Conservation (phyloP, 1,140 invertebrate species). For the Drosophila navojoa region DNA sequence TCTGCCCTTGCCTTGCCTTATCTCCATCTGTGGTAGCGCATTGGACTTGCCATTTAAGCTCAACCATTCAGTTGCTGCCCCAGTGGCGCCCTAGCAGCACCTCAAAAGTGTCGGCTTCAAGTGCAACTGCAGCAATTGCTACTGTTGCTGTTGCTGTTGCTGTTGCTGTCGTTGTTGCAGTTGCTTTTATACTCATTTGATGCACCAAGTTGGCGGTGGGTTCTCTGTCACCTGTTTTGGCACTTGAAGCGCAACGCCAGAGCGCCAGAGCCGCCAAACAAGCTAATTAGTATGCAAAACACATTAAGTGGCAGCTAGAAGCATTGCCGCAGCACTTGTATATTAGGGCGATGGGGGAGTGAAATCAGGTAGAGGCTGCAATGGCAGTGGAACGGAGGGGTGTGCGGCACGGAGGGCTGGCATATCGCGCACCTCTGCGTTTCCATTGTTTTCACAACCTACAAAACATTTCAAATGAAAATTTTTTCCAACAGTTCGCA, state of each 20-base stretch:
- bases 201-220: slow-evolving; percentile 49
- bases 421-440: slow-evolving; percentile 5
- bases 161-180: slow-evolving; percentile 23
- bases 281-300: slow-evolving; percentile 81
- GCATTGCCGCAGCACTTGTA: slow-evolving; percentile 63
- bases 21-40: slow-evolving; percentile 7
- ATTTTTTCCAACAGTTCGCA: slow-evolving; percentile 29
- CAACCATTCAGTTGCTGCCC: slow-evolving; percentile 10
- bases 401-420: background rate
- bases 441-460: slow-evolving; percentile 63
- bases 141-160: slow-evolving; percentile 31
- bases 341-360: slow-evolving; percentile 3
- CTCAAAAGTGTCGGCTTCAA: slow-evolving; percentile 67
- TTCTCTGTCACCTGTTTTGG: slow-evolving; percentile 66
- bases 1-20: background rate
- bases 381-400: background rate
- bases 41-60: background rate
- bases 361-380: background rate
- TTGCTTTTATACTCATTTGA: slow-evolving; percentile 45
- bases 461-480: slow-evolving; percentile 72
- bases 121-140: slow-evolving; percentile 49
- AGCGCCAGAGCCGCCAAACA: slow-evolving; percentile 67
- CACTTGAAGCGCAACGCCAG: slow-evolving; percentile 58
- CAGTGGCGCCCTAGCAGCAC: slow-evolving; percentile 23
- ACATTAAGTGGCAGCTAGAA: slow-evolving; percentile 73